Conservation (phyloP, 2,113 vertebrate species). For the Phaetusa simplex region DNA sequence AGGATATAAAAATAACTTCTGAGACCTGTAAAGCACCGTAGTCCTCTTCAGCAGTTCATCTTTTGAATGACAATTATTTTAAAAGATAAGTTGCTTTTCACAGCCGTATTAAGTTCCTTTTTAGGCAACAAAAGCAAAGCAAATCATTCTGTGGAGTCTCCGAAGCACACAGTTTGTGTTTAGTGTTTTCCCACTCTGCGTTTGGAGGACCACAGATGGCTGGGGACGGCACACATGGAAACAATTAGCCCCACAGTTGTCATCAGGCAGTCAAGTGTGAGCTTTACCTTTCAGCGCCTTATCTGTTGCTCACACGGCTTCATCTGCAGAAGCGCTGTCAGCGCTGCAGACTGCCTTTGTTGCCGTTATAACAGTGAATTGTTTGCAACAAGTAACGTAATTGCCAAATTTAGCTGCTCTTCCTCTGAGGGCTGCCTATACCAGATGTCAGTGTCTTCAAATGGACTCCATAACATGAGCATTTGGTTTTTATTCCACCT, state of each 20-base stretch:
- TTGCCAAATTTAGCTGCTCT: background rate
- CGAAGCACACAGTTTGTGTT: background rate
- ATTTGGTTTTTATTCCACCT: background rate
- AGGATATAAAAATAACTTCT: background rate
- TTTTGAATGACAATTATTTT: background rate
- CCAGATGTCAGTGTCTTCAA: background rate
- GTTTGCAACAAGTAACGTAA: background rate
- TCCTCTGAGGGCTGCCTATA: background rate
- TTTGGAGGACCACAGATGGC: constrained; percentile 34
- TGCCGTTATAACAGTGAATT: background rate
- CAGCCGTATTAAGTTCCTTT: background rate
- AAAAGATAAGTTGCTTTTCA: background rate
- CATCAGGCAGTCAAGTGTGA: background rate
- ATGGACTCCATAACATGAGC: no score
- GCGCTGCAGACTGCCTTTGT: background rate
- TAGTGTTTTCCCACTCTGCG: background rate
- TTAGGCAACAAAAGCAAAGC: background rate
- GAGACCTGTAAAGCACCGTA: background rate
- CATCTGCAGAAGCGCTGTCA: background rate
- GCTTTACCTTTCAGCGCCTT: constrained; percentile 14
- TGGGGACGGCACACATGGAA: background rate
- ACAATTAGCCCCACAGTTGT: background rate
- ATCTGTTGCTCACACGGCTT: background rate
- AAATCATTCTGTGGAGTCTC: background rate
- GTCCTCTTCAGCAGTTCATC: background rate